Evolutionary conservation across 2,888 invertebrate species (phyloP).

Genomic region (Lasius platythorax): DNA sequence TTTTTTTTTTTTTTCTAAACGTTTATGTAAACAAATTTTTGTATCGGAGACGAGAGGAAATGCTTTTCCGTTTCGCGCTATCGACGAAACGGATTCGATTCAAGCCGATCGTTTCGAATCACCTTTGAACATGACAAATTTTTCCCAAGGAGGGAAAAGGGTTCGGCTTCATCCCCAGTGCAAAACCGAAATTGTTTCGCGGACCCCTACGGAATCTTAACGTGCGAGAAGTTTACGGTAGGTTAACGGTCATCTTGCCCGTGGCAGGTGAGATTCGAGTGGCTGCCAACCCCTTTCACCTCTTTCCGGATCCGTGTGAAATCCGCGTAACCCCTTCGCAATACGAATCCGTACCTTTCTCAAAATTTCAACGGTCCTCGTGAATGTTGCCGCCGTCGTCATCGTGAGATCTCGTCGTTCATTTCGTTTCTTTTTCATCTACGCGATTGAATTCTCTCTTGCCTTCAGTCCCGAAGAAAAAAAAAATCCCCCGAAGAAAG

Average conservation of each 20-base stretch:
- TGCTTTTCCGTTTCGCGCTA: conserved; percentile 47
- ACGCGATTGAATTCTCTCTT: neutral
- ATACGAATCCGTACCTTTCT: conserved; percentile 6
- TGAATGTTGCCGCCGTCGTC: conserved; percentile 23
- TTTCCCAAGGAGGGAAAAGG: conserved; percentile 48
- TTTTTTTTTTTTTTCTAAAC: neutral
- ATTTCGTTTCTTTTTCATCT: conserved; percentile 2
- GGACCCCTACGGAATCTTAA: conserved; percentile 20
- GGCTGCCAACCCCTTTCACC: conserved; percentile 44
- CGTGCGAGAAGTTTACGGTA: conserved; percentile 32
- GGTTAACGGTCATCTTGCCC: conserved; percentile 61
- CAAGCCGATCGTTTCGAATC: conserved; percentile 25
- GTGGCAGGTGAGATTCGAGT: conserved; percentile 62
- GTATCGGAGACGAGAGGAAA: neutral
- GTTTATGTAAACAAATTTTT: neutral
- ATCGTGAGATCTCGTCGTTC: conserved; percentile 40
- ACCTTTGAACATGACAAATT: conserved; percentile 23
- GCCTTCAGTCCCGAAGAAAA: neutral
- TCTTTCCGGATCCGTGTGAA: conserved; percentile 73
- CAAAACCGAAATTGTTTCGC: conserved; percentile 31
- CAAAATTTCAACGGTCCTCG: conserved; percentile 56
- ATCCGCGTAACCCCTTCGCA: conserved; percentile 58
- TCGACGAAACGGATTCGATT: conserved; percentile 42
- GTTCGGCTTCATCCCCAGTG: conserved; percentile 37
- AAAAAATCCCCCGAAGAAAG: neutral